Base-by-base conservation (phyloP, 2,797 vertebrate genomes). In the Acipenser ruthenus region DNA sequence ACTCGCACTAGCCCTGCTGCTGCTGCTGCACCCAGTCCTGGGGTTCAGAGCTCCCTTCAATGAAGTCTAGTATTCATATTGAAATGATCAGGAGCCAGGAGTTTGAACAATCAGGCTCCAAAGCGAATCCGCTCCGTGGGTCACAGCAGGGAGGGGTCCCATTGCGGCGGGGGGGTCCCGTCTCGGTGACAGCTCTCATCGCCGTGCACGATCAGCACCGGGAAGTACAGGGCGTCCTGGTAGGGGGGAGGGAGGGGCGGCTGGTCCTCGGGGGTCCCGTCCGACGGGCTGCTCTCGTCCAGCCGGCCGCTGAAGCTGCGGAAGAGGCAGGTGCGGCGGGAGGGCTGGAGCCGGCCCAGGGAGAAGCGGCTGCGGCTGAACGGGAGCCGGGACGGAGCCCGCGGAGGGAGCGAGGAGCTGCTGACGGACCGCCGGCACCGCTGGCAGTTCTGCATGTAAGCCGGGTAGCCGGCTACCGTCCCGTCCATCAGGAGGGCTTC, bases 361-460 rank as follows among this genome's bases (percentile, higher is more conserved):
- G 88, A 89, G 50, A 89, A 88, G 67, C 88, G 86, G 52, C 89
- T 90, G 72, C 88, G 84, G 74, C 89, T 90, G 62, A 88, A 84
- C 1, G 84, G 81, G 70, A 90, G 78, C 67, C 88, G 83, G 48
- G 84, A 69, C 7, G 6, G 3, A 3, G 47, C 62, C 55, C 80
- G 79, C 0, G 86, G 85, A 9, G 87, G 88, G 73, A 90, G 77
- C 4, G 87, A 89, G 71, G 76, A 78, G 82, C 85, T 89, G 79
- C 88, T 89, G 60, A 82, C 74, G 0, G 88, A 84, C 56, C 87
- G 82, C 3, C 82, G 79, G 62, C 87, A 86, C 61, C 83, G 82
- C 50, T 82, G 84, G 74, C 89, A 89, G 74, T 78, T 82, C 12
- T 87, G 86, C 9, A 89, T 83, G 70, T 86, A 88, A 73, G 86